These are phyloP conservation scores for Heteromurus nitidus DNA, from an alignment of 2,888 invertebrate species.

Conservation along the genomic window DNA sequence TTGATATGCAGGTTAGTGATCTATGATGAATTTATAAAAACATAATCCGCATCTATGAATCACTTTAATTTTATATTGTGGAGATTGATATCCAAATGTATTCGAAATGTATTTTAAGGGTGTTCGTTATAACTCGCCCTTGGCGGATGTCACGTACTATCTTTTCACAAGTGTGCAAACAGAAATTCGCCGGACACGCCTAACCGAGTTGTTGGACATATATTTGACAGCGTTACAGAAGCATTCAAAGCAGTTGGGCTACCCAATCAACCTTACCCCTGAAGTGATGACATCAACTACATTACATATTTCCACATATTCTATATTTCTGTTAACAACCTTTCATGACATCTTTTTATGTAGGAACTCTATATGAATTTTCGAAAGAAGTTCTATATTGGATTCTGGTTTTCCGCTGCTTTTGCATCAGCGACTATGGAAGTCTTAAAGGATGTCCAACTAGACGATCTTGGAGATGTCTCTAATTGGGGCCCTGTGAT, in stretches of 20 bases:
- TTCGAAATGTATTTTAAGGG: neutral
- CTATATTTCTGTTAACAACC: neutral
- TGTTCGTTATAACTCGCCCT: slow-evolving; percentile 4
- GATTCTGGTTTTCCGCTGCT: neutral
- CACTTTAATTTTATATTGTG: neutral
- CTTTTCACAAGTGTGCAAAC: slow-evolving; percentile 28
- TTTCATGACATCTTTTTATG: neutral
- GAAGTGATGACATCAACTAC: neutral
- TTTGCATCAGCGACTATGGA: neutral
- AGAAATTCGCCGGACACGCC: slow-evolving; percentile 1
- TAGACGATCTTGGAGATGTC: neutral
- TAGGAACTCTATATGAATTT: neutral
- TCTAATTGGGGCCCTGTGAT: neutral
- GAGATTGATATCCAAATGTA: too few relatives aligned
- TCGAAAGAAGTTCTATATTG: neutral
- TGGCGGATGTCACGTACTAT: slow-evolving; percentile 19
- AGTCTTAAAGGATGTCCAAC: too few relatives aligned
- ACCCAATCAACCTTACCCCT: slow-evolving; percentile 23
- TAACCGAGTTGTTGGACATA: slow-evolving; percentile 1
- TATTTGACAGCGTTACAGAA: slow-evolving; percentile 19
- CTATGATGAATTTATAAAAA: neutral
- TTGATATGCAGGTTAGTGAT: slow-evolving; percentile 29
- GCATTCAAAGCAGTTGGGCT: neutral
- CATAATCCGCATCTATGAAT: neutral
- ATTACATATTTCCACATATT: neutral